phyloP scores from a whole-genome alignment of 2,888 invertebrate species.

The Globia sparganii region DNA sequence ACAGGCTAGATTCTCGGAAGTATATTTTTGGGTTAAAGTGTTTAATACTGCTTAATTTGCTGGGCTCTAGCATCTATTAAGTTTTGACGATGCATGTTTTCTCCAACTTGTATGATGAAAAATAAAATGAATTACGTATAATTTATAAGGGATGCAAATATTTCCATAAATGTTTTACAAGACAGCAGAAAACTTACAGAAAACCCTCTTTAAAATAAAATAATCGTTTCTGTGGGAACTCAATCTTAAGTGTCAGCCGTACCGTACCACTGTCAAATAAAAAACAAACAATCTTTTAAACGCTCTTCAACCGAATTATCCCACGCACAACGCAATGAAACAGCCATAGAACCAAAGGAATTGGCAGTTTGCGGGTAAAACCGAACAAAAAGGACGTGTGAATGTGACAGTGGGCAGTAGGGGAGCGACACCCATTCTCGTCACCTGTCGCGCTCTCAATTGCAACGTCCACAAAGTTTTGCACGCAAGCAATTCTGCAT shows the following conservation, averaged over 20 bases:
- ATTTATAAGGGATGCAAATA: not conserved
- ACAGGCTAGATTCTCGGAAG: not conserved
- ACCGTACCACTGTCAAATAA: slow-evolving; percentile 20
- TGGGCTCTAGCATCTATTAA: not conserved
- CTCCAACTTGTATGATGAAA: not conserved
- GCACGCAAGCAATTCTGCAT: slow-evolving; percentile 66
- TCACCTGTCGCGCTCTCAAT: slow-evolving; percentile 76
- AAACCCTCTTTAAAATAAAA: slow-evolving; percentile 4
- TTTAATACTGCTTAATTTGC: slow-evolving; percentile 4
- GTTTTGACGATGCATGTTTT: slow-evolving; percentile 15
- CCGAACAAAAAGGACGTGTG: slow-evolving; percentile 62
- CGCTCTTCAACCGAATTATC: slow-evolving; percentile 39
- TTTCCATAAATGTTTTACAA: not conserved
- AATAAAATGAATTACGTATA: not conserved
- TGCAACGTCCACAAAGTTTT: slow-evolving; percentile 73
- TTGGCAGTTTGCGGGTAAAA: slow-evolving; percentile 53
- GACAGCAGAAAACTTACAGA: not conserved
- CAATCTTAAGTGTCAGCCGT: not conserved
- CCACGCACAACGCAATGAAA: slow-evolving; percentile 44
- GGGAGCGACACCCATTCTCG: slow-evolving; percentile 68
- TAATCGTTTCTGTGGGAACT: not conserved
- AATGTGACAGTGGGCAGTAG: slow-evolving; percentile 61
- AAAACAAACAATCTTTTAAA: slow-evolving; percentile 33
- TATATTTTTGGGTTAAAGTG: slow-evolving; percentile 6
- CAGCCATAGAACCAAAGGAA: slow-evolving; percentile 38